Evolutionary conservation across 2,888 invertebrate genomes (phyloP).

Genomic region (Gerris lacustris): DNA sequence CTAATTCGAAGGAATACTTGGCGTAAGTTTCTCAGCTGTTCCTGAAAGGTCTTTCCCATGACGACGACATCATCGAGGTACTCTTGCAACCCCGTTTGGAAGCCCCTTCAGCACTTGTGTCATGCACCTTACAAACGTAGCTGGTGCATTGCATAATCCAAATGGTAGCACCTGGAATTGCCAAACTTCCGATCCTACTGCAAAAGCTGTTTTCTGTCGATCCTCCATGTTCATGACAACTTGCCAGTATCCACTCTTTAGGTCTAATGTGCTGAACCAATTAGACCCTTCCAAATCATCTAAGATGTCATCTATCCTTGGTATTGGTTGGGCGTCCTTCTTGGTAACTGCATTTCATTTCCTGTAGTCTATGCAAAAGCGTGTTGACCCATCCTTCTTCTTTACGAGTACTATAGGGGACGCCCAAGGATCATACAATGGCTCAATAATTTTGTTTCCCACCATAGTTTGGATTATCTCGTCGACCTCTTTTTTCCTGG

Average conservation of each 20-base stretch:
- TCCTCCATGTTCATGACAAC: slow-evolving; percentile 2
- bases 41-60: not conserved
- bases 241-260: slow-evolving; percentile 8
- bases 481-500: too few species aligned
- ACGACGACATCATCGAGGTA: slow-evolving; percentile 16
- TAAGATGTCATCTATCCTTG: slow-evolving; percentile 2
- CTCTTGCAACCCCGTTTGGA: not conserved
- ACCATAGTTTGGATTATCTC: too few species aligned
- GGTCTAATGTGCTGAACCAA: slow-evolving; percentile 4
- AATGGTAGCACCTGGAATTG: not conserved
- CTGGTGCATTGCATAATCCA: too few species aligned
- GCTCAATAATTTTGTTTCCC: not conserved
- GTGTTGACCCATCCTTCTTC: slow-evolving; percentile 4
- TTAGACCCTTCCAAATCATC: not conserved
- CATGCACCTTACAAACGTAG: not conserved
- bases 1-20: not conserved
- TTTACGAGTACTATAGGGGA: not conserved
- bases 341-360: not conserved
- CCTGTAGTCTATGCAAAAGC: slow-evolving; percentile 1
- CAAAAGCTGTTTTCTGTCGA: slow-evolving; percentile 14
- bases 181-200: not conserved
- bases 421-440: not conserved
- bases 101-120: not conserved
- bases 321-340: slow-evolving; percentile 5
- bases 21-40: not conserved